Percentiles rank a stretch among this genome's conserved stretches.
phyloP scores from a whole-genome alignment of 35 echinoderm and acorn worm species.

The Ophioderma brevispina region DNA sequence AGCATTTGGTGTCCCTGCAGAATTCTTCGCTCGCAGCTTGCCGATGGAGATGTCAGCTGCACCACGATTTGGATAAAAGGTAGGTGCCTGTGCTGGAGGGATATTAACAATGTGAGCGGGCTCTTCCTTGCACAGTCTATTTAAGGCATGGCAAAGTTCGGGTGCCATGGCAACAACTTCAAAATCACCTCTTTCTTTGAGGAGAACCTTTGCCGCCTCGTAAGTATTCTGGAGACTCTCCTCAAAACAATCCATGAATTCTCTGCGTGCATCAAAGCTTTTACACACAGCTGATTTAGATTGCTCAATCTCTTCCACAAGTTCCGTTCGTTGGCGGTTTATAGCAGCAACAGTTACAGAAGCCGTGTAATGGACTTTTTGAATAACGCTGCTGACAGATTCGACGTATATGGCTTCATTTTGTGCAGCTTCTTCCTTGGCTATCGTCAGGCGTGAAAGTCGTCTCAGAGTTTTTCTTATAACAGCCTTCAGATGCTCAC shows the following conservation, averaged over 20 bases:
- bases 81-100: neutral
- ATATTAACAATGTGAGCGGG: neutral
- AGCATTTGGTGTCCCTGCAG: neutral
- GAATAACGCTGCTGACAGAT: neutral
- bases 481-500: neutral
- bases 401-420: neutral
- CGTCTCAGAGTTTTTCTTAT: neutral
- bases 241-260: conserved; percentile 1
- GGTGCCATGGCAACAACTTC: neutral
- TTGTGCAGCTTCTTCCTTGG: neutral
- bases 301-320: neutral
- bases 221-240: neutral
- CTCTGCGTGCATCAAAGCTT: neutral
- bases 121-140: neutral
- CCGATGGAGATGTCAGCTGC: neutral
- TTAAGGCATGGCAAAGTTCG: neutral
- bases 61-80: neutral
- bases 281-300: neutral
- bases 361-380: conserved; percentile 9
- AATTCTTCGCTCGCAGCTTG: neutral
- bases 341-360: neutral
- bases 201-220: neutral
- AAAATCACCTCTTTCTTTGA: neutral
- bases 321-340: neutral
- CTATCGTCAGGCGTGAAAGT: neutral